Percentiles rank a stretch among this genome's conserved stretches.
These are phyloP conservation scores for Steromphala cineraria DNA, from an alignment of 2,888 invertebrate genomes.

Conservation along the genomic window DNA sequence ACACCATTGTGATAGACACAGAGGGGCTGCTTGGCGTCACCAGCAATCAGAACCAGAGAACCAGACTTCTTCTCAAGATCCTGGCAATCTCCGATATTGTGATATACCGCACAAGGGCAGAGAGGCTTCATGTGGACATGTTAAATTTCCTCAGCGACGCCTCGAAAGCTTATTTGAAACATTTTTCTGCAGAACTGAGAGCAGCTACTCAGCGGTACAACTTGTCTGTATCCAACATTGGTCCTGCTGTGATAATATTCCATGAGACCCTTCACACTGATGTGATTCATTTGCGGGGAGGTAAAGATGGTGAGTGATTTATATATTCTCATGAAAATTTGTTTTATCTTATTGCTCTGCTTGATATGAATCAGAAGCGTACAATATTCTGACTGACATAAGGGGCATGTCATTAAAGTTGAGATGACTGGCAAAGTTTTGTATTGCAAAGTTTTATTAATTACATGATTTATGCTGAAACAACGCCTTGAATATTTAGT, in stretches of 20 bases:
- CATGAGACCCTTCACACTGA: conserved; percentile 87
- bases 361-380: too few relatives aligned
- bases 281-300: conserved; percentile 17
- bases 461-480: too few relatives aligned
- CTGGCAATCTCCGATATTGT: conserved; percentile 89
- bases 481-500: too few relatives aligned
- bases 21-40: conserved; percentile 84
- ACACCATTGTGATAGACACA: conserved; percentile 85
- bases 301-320: background rate
- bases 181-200: conserved; percentile 80
- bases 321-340: too few relatives aligned
- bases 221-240: conserved; percentile 79
- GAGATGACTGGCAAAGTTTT: too few relatives aligned
- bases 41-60: conserved; percentile 80
- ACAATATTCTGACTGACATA: too few relatives aligned
- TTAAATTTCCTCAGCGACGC: conserved; percentile 85
- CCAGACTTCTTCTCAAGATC: conserved; percentile 84
- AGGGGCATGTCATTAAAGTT: too few relatives aligned
- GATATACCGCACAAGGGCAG: conserved; percentile 85
- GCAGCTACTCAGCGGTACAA: conserved; percentile 76
- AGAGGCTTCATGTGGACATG: conserved; percentile 85
- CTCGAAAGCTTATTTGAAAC: conserved; percentile 84
- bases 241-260: conserved; percentile 86
- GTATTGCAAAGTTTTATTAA: too few relatives aligned
- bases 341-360: too few relatives aligned